Conservation (phyloP, 2,888 invertebrate genomes). For the Iselma pallidipennis region DNA sequence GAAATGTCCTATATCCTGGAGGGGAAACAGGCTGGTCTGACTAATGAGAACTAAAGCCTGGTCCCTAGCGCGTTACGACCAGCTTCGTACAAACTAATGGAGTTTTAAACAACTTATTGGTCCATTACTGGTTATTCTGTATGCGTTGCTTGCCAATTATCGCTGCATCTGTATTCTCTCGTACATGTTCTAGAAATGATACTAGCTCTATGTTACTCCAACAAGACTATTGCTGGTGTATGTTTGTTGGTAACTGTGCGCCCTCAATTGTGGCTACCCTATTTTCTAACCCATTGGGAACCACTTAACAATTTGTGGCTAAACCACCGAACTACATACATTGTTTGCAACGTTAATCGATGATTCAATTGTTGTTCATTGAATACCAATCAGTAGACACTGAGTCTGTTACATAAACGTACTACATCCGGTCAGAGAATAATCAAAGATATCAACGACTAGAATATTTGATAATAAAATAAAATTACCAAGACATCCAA, state of each 20-base stretch:
- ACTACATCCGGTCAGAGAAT: not conserved
- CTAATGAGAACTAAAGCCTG: slow-evolving; percentile 28
- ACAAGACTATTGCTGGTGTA: slow-evolving; percentile 11
- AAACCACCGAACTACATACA: slow-evolving; percentile 36
- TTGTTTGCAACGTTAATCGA: slow-evolving; percentile 37
- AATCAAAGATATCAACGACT: not conserved
- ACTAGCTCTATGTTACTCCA: too few species aligned
- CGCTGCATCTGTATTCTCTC: slow-evolving; percentile 22
- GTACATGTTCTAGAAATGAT: slow-evolving; percentile 1
- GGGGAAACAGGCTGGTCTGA: slow-evolving; percentile 18
- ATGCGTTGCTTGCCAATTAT: slow-evolving; percentile 31
- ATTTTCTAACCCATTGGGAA: slow-evolving; percentile 44
- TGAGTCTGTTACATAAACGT: not conserved
- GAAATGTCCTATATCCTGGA: slow-evolving; percentile 25
- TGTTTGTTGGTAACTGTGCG: slow-evolving; percentile 37
- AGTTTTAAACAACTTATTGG: slow-evolving; percentile 37
- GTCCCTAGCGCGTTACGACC: slow-evolving; percentile 18
- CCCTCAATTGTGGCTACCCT: slow-evolving; percentile 37
- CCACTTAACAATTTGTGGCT: slow-evolving; percentile 44
- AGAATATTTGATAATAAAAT: not conserved
- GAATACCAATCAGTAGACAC: slow-evolving; percentile 25
- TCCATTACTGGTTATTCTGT: slow-evolving; percentile 33
- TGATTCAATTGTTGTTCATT: slow-evolving; percentile 35
- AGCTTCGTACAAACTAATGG: slow-evolving; percentile 22
- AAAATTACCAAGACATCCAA: not conserved